Evolutionary conservation across 2,888 invertebrate genomes (phyloP).

Genomic region (Rhodophaea formosa): DNA sequence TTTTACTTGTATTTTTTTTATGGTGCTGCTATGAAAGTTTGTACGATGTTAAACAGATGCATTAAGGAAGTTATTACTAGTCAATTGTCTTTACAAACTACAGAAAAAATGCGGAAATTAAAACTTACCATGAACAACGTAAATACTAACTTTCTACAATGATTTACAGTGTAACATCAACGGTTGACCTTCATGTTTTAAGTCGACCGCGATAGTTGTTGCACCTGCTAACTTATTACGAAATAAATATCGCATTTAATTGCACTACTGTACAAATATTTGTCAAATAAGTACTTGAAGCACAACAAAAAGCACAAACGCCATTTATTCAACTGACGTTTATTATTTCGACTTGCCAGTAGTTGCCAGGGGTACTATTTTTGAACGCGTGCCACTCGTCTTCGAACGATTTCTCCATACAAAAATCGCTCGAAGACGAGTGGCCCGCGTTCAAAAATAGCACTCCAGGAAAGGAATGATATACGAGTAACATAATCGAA

Average conservation of each 20-base stretch:
- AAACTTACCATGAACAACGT: constrained; percentile 25
- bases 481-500: no score
- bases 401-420: no score
- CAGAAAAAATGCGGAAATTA: constrained; percentile 25
- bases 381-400: no score
- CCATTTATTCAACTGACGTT: constrained; percentile 36
- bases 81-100: constrained; percentile 24
- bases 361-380: no score
- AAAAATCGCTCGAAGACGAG: no score
- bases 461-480: no score
- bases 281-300: constrained; percentile 35
- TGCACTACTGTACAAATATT: constrained; percentile 33
- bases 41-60: constrained; percentile 11
- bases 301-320: constrained; percentile 41
- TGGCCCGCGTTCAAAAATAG: no score
- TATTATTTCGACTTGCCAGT: background rate
- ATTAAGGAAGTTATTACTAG: constrained; percentile 20
- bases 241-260: constrained; percentile 29
- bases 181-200: constrained; percentile 36
- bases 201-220: constrained; percentile 23
- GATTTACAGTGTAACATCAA: constrained; percentile 22
- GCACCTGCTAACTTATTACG: constrained; percentile 27
- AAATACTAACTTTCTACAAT: constrained; percentile 33
- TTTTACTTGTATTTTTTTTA: background rate
- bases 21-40: background rate